Base-by-base conservation (phyloP, 2,888 invertebrate species). In the Linnaemya tessellans region DNA sequence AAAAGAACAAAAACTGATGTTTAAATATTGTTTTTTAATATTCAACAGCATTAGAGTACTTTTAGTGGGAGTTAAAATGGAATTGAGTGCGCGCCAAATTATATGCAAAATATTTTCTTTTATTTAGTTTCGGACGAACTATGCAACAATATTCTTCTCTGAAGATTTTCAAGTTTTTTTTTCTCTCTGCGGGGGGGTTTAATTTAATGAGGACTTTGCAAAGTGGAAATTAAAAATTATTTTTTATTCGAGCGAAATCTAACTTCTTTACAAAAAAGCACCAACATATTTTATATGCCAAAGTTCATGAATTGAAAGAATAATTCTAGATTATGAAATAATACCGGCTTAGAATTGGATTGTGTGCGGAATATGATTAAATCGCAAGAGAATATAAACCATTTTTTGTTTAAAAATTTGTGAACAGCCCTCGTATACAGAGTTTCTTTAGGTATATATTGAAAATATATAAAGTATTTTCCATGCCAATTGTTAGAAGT, bases 21-120 rank as follows among this genome's bases (percentile, higher is more conserved):
- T 65, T 67, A 71, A 83, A 83, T 65, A 83, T 78, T 71, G 77
- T 83, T 83, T 78, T 71, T 62, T 62, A 71, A 71, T 64, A 67
- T 49, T 51, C 77, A 77, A 73, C 58, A 74, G 65, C 41, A 51
- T 20, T 20, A 56, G 13, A 77, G 77, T 46, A 30, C 49, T 71
- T 30, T 49, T 67, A 35, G 46, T 18, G 22, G 20, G 43, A 71
- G 54, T 11, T 20, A 56, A 54, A 64, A 64, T 71, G 22, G 8
- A 71, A 56, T 71, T 79, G 25, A 49, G 20, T 35, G 54, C 79
- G 65, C 64, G 79, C 70, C 74, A 75, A 74, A 81, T 65, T 78
- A 41, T 84, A 79, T 81, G 81, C 81, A 64, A 79, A 58, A 74
- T 54, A 65, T 77, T 75, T 77, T 60, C 35, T 65, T 73, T 54